phyloP scores from a whole-genome alignment of 2,113 vertebrate genomes.

The Puffinus mauretanicus region DNA sequence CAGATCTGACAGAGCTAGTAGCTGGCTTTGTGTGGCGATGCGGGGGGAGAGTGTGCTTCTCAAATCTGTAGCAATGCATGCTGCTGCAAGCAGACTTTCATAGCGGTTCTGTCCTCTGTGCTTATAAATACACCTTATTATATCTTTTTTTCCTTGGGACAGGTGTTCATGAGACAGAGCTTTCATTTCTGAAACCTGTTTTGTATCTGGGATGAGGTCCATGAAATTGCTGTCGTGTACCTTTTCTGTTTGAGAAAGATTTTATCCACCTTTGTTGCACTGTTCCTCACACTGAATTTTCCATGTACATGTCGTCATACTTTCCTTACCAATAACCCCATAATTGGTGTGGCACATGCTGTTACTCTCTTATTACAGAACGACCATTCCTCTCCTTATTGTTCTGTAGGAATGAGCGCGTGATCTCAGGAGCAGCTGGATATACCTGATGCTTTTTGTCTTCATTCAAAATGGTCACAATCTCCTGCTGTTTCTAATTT shows the following conservation, averaged over 20 bases:
- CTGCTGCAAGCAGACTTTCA: not conserved
- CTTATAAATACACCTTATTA: not conserved
- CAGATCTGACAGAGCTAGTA: not conserved
- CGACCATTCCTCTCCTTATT: not conserved
- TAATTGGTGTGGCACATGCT: not conserved
- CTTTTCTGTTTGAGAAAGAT: not conserved
- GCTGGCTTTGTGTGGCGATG: not conserved
- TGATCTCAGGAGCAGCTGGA: not conserved
- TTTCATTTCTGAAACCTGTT: not conserved
- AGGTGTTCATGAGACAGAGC: not conserved
- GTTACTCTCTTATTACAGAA: not conserved
- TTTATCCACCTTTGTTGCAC: not conserved
- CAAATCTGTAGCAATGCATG: not conserved
- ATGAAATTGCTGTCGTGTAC: not conserved
- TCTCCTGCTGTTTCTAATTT: not conserved
- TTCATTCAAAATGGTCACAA: not conserved
- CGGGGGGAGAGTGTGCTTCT: not conserved
- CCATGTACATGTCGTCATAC: rapidly evolving
- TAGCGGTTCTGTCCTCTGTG: not conserved
- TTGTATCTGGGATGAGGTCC: not conserved
- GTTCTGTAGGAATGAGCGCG: rapidly evolving
- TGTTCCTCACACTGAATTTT: not conserved
- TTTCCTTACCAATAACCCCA: not conserved
- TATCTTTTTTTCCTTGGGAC: not conserved
- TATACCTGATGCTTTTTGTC: not conserved